Evolutionary conservation across 1,140 invertebrate species (phyloP), one percentile per base, ranked within the genome.

Genomic region (Archivesica marissinica): DNA sequence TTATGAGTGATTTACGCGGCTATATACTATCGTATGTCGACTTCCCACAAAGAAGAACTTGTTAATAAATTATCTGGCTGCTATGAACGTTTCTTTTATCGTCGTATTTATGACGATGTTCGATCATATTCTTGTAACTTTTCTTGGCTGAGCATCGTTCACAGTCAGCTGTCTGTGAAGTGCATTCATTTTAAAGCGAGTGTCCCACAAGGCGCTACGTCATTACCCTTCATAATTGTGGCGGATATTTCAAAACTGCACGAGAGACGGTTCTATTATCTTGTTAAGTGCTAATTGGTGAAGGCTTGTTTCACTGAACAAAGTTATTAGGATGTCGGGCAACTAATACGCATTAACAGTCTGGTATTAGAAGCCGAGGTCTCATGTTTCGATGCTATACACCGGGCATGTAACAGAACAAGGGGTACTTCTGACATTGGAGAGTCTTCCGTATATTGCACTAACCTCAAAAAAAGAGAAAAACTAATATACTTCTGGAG

Each of bases 1-100:
- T 59, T 59, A 23, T 54, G 33, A 59, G 54, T 59, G 54, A 59
- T 59, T 59, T 59, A 59, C 54, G 4, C 54, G 33, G n/a, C n/a
- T 28, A 59, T 28, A 28, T 23, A 23, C 17, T 59, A 2, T 59
- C 17, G 33, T 15, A 59, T 59, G 54, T 2, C 54, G 54, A 59
- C 54, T 59, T 28, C 54, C 54, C n/a, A 59, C 15, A 59, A 59
- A 59, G 54, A 59, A 28, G 2, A 28, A 59, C 54, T 59, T 59
- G 25, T 28, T 59, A 25, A 59, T 59, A 28, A 28, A 59, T 59
- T 59, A 9, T 59, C 25, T 59, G 9, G 3, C n/a, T 59, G 54
- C 54, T 6, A 28, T 3, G 25, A 59, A 59, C 25, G 25, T 59
- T 59, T 59, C 54, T 23, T 3, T 59, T 59, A 59, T 28, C 25